phyloP scores from a whole-genome alignment of 2,888 invertebrate species.

The Melolontha melolontha region DNA sequence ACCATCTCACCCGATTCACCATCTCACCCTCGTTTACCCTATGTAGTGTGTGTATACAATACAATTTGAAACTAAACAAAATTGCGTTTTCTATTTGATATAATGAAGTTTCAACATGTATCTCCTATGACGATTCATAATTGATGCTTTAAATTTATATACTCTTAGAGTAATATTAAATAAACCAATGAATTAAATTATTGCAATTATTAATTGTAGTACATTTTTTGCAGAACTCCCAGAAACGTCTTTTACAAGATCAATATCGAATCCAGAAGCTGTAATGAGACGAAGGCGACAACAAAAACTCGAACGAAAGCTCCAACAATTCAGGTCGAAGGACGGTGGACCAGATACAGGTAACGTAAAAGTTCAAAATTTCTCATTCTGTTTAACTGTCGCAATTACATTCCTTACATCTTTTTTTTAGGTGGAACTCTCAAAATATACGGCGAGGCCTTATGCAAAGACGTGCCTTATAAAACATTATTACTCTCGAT shows the following conservation, averaged over 20 bases:
- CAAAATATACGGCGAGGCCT: constrained; percentile 96
- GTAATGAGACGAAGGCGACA: constrained; percentile 97
- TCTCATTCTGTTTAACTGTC: background rate
- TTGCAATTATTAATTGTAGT: no score
- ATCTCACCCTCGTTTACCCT: no score
- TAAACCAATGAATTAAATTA: no score
- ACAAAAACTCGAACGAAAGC: constrained; percentile 95
- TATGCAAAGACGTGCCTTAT: constrained; percentile 97
- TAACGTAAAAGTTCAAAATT: constrained; percentile 49
- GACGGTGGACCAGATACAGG: constrained; percentile 95
- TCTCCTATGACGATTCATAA: no score
- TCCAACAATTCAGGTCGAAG: constrained; percentile 95
- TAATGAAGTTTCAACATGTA: no score
- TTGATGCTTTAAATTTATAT: no score
- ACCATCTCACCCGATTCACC: no score
- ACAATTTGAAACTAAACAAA: no score
- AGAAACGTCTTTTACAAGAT: constrained; percentile 97
- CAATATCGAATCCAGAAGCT: constrained; percentile 99
- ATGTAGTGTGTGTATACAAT: no score
- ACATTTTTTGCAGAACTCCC: constrained; percentile 79
- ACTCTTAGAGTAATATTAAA: no score
- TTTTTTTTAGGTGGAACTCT: constrained; percentile 79
- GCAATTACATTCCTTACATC: background rate
- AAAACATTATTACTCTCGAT: constrained; percentile 96
- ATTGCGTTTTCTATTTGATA: no score